Percentiles rank a stretch among this genome's conserved stretches.
These are phyloP conservation scores for Propithecus perrieri DNA, from an alignment of 2,797 vertebrate genomes.

Conservation along the genomic window DNA sequence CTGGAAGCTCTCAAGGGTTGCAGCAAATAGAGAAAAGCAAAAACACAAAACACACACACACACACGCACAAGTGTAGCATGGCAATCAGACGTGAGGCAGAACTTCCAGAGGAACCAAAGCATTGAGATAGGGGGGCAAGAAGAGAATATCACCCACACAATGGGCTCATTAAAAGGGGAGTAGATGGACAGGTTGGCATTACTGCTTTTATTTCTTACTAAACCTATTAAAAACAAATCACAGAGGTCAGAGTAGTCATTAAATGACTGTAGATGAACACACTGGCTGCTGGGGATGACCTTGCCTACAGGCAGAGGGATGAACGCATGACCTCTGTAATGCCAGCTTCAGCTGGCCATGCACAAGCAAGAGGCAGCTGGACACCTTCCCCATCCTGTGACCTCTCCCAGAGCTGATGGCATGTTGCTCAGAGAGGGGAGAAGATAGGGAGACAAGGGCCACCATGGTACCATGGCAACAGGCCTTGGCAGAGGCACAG, in stretches of 20 bases:
- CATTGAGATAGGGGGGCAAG: not conserved
- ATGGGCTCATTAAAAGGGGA: not conserved
- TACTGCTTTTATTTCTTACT: not conserved
- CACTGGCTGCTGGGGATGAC: not conserved
- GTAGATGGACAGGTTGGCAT: not conserved
- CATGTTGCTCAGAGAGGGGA: constrained; percentile 38
- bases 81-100: not conserved
- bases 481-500: constrained; percentile 30
- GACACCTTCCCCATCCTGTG: not conserved
- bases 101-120: not conserved
- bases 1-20: not conserved
- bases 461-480: constrained; percentile 63
- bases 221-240: constrained; percentile 21
- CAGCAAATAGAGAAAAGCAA: not conserved
- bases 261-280: not conserved
- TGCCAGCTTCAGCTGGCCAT: not conserved
- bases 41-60: not conserved
- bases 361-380: not conserved
- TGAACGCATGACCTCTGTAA: not conserved
- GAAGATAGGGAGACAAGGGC: not conserved
- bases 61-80: not conserved
- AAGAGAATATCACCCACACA: not conserved
- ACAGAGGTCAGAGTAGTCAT: not conserved
- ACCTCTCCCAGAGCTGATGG: not conserved
- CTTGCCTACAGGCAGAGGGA: not conserved